phyloP scores from a whole-genome alignment of 2,888 invertebrate species.

The Noctua janthina region DNA sequence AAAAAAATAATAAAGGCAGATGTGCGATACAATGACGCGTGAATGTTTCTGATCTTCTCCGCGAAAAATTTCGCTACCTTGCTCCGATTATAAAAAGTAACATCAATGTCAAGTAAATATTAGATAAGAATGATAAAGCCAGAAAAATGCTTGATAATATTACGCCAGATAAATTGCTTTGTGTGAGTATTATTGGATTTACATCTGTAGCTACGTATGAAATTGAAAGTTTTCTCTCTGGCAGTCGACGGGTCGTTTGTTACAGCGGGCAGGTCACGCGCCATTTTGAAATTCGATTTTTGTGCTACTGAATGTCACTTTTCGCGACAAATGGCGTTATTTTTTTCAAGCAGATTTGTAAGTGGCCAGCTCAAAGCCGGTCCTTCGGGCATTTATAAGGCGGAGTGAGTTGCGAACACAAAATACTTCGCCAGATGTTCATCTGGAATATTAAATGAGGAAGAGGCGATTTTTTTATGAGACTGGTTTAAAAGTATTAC shows the following conservation, averaged over 20 bases:
- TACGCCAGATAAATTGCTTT: slow-evolving; percentile 56
- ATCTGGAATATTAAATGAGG: slow-evolving; percentile 54
- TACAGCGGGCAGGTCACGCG: slow-evolving; percentile 39
- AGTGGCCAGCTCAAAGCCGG: slow-evolving; percentile 44
- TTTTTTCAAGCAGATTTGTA: slow-evolving; percentile 18
- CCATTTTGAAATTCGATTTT: slow-evolving; percentile 52
- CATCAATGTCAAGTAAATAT: slow-evolving; percentile 62
- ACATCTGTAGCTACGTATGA: slow-evolving; percentile 15
- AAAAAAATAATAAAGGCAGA: neutral
- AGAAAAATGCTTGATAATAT: slow-evolving; percentile 52
- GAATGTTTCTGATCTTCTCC: slow-evolving; percentile 13
- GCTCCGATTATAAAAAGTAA: slow-evolving; percentile 48
- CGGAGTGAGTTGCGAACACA: slow-evolving; percentile 52
- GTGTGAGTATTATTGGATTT: slow-evolving; percentile 14
- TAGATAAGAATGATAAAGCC: slow-evolving; percentile 62
- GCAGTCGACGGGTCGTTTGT: slow-evolving; percentile 38
- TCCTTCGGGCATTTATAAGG: slow-evolving; percentile 57
- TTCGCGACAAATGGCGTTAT: slow-evolving; percentile 42
- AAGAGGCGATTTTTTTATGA: slow-evolving; percentile 36
- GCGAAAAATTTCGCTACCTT: slow-evolving; percentile 39
- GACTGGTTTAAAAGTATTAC: slow-evolving; percentile 48
- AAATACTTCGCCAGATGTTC: slow-evolving; percentile 67
- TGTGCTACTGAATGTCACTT: slow-evolving; percentile 37
- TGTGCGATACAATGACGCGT: neutral
- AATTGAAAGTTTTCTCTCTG: slow-evolving; percentile 51